A percentile compares a stretch with the other conserved stretches of the same genome.
phyloP scores from a whole-genome alignment of 2,888 invertebrate species.

The Smittia sp. region DNA sequence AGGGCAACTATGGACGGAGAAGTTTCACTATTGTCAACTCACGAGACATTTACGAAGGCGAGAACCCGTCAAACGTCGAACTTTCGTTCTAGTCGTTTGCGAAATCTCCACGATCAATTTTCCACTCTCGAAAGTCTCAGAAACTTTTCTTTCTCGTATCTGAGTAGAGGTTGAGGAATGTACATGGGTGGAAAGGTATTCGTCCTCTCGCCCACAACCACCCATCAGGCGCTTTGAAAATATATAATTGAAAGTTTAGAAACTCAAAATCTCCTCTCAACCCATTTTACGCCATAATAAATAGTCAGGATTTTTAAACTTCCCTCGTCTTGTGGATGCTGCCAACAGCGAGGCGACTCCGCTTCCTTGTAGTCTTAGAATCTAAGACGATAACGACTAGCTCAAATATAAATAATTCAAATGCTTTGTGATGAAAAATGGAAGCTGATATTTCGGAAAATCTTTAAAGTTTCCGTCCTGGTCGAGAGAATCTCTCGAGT shows the following conservation, averaged over 20 bases:
- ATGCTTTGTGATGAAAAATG: not conserved
- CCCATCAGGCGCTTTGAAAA: not conserved
- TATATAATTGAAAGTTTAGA: constrained; percentile 28
- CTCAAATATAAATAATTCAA: constrained; percentile 27
- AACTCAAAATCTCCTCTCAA: constrained; percentile 9
- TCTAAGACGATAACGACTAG: not conserved
- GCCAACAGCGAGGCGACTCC: not conserved
- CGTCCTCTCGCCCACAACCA: not conserved
- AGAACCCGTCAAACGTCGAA: too few relatives aligned
- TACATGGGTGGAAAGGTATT: not conserved
- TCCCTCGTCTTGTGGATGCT: not conserved
- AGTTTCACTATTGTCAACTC: too few relatives aligned
- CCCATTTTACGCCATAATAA: constrained; percentile 8
- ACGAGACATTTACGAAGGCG: too few relatives aligned
- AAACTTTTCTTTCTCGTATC: not conserved
- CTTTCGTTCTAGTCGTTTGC: too few relatives aligned
- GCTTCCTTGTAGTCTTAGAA: not conserved
- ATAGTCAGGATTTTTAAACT: constrained; percentile 15
- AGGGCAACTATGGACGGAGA: too few relatives aligned
- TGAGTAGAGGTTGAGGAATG: not conserved
- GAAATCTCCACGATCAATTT: not conserved
- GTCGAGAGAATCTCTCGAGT: too few relatives aligned
- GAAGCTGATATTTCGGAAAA: constrained; percentile 25
- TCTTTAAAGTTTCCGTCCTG: not conserved
- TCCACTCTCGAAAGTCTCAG: not conserved